Evolutionary conservation across 1,140 invertebrate genomes (phyloP).

Genomic region (Calliphora vicina): DNA sequence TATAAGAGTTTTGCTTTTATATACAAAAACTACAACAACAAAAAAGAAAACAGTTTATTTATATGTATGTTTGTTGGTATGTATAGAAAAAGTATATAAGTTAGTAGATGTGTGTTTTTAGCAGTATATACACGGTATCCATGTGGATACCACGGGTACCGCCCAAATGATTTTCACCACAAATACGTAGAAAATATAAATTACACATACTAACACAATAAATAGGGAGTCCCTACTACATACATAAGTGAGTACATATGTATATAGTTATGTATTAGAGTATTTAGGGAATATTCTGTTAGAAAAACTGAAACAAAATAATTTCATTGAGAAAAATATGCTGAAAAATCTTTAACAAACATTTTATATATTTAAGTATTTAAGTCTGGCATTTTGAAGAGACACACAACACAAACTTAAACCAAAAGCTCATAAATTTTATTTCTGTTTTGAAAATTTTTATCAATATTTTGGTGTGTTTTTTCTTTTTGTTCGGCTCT

Average conservation of each 20-base stretch:
- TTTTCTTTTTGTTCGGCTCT: neutral
- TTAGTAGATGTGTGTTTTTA: neutral
- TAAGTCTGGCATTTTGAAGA: neutral
- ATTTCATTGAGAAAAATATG: neutral
- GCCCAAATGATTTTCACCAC: conserved; percentile 59
- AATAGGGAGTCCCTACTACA: conserved; percentile 28
- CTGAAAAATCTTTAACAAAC: neutral
- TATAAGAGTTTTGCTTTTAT: neutral
- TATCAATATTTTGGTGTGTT: neutral
- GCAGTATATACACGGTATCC: conserved; percentile 29
- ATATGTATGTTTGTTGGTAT: neutral
- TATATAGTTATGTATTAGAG: neutral
- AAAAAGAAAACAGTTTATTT: no score
- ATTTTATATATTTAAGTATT: neutral
- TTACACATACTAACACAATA: conserved; percentile 12
- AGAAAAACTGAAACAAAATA: neutral
- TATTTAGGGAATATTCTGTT: no score
- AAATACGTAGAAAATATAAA: conserved; percentile 35
- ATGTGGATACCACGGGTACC: conserved; percentile 51
- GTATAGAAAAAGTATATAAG: neutral
- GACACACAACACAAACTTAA: neutral
- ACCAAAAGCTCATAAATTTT: no score
- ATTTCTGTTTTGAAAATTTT: neutral
- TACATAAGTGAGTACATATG: neutral
- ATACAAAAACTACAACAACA: neutral